phyloP scores from a whole-genome alignment of 2,888 invertebrate genomes.

The Habrosyne pyritoides region DNA sequence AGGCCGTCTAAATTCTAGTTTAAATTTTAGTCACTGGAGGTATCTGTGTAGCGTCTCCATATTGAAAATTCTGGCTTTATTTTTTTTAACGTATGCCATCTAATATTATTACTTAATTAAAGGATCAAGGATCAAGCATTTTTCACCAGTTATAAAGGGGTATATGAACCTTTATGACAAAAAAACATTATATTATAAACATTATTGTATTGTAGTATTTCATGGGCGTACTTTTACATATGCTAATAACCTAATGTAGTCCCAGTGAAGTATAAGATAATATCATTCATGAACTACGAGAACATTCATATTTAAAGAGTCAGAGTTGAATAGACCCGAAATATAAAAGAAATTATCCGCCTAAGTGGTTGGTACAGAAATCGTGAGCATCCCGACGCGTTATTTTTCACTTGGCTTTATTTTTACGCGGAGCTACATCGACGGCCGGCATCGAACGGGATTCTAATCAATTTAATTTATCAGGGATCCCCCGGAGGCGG shows the following conservation, averaged over 20 bases:
- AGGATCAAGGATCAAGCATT: too few relatives aligned
- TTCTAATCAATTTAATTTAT: conserved; percentile 85
- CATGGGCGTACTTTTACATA: neutral
- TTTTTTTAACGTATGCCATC: conserved; percentile 61
- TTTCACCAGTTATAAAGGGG: too few relatives aligned
- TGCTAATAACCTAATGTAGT: neutral
- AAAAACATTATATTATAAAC: too few relatives aligned
- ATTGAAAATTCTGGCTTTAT: conserved; percentile 64
- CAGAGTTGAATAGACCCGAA: conserved; percentile 18
- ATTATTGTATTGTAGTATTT: too few relatives aligned
- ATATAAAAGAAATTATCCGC: conserved; percentile 42
- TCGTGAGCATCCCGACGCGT: conserved; percentile 54
- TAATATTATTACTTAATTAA: conserved; percentile 43
- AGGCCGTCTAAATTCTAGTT: conserved; percentile 76
- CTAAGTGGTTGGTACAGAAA: conserved; percentile 53
- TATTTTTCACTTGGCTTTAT: conserved; percentile 79
- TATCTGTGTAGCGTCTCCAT: conserved; percentile 54
- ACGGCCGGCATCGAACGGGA: conserved; percentile 77
- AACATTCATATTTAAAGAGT: conserved; percentile 13
- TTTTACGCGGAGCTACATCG: conserved; percentile 75
- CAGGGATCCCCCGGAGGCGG: conserved; percentile 81
- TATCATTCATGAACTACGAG: conserved; percentile 9
- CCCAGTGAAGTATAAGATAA: conserved; percentile 5
- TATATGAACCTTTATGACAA: too few relatives aligned
- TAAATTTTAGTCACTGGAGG: conserved; percentile 73